phyloP scores from a whole-genome alignment of 1,140 invertebrate species.

The Eriosoma lanigerum region DNA sequence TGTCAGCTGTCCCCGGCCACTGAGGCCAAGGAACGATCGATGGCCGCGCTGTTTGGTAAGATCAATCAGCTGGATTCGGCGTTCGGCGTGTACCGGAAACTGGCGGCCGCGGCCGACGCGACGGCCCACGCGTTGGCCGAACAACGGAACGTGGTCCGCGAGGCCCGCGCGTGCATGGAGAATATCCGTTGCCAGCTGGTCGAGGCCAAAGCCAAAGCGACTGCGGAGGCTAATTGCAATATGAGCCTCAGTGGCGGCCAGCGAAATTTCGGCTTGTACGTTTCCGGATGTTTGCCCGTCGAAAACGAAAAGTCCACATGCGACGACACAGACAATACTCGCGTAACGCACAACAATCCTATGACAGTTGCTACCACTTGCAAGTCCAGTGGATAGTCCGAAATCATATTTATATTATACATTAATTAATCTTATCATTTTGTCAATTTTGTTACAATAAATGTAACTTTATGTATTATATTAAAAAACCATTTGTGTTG shows the following conservation, averaged over 20 bases:
- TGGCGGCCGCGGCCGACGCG: background rate
- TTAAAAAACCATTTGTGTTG: no score
- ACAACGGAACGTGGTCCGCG: background rate
- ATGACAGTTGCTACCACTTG: no score
- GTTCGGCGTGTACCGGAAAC: background rate
- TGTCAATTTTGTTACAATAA: no score
- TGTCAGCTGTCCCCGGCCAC: background rate
- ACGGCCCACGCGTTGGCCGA: background rate
- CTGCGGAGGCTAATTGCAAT: no score
- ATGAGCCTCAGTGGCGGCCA: background rate
- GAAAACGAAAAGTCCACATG: no score
- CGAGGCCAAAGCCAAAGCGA: no score
- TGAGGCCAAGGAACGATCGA: background rate
- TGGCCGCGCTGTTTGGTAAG: background rate
- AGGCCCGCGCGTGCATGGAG: background rate
- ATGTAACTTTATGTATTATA: no score
- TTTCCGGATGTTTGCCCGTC: background rate
- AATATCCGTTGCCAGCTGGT: background rate
- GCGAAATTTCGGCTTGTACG: background rate
- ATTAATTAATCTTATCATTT: no score
- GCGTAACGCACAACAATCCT: no score
- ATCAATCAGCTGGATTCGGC: background rate
- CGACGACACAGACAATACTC: no score
- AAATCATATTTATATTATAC: no score
- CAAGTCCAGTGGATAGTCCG: no score